Evolutionary conservation across 2,888 invertebrate species (phyloP).

Genomic region (Erpobdella octoculata): DNA sequence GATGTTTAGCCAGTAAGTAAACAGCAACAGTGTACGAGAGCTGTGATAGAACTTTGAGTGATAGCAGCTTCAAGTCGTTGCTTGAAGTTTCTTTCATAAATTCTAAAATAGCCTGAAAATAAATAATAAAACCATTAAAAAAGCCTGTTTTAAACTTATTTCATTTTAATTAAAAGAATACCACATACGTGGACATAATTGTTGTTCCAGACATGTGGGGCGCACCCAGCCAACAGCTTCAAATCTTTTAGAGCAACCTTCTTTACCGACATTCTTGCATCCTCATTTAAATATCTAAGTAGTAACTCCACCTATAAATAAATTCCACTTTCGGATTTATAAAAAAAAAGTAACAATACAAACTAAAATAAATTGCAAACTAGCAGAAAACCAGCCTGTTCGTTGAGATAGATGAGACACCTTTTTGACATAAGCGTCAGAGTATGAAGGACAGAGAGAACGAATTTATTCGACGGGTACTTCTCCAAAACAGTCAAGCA

Average conservation of each 20-base stretch:
- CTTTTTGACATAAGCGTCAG: constrained; percentile 78
- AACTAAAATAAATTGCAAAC: too few species aligned
- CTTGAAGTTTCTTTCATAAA: constrained; percentile 47
- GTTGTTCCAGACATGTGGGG: constrained; percentile 71
- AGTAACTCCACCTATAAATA: constrained; percentile 57
- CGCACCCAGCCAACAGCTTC: constrained; percentile 55
- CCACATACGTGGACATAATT: constrained; percentile 53
- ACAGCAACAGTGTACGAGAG: constrained; percentile 10
- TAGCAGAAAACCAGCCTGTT: constrained; percentile 60
- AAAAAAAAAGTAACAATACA: not conserved
- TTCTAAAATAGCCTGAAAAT: constrained; percentile 51
- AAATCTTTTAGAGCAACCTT: constrained; percentile 55
- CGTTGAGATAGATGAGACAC: constrained; percentile 80
- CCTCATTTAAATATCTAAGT: constrained; percentile 62
- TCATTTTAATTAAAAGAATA: too few species aligned
- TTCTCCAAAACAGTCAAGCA: constrained; percentile 67
- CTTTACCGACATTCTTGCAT: constrained; percentile 66
- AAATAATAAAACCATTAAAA: not conserved
- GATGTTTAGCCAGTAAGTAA: not conserved
- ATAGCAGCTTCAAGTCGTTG: constrained; percentile 35
- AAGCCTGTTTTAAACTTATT: not conserved
- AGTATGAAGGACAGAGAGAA: constrained; percentile 73
- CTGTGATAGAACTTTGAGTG: not conserved
- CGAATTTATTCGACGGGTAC: constrained; percentile 72
- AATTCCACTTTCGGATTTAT: not conserved